These are phyloP conservation scores for Cuculus canorus DNA, from an alignment of 2,797 vertebrate genomes.

Conservation along the genomic window DNA sequence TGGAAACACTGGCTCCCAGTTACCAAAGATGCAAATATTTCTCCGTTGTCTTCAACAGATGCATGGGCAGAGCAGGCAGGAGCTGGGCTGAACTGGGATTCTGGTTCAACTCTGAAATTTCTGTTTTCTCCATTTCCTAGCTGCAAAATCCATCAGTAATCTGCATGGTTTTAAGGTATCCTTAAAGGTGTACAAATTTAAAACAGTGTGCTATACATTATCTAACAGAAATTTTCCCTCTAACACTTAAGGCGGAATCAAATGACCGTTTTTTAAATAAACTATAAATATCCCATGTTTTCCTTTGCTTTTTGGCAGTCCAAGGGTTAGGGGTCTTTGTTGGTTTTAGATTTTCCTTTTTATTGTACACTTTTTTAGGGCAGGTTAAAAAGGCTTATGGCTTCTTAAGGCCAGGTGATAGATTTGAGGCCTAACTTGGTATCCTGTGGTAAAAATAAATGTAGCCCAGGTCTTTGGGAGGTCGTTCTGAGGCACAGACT, in stretches of 20 bases:
- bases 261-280: slow-evolving; percentile 74
- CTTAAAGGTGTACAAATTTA: slow-evolving; percentile 69
- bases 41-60: background rate
- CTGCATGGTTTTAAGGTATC: slow-evolving; percentile 38
- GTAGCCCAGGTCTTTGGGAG: slow-evolving; percentile 97
- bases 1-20: background rate
- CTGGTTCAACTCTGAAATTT: slow-evolving; percentile 4
- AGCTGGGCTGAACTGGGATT: background rate
- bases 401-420: slow-evolving; percentile 75
- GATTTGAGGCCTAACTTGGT: slow-evolving; percentile 83
- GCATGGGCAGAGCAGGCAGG: background rate
- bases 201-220: slow-evolving; percentile 67
- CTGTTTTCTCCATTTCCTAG: background rate
- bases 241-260: slow-evolving; percentile 70
- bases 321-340: slow-evolving; percentile 75
- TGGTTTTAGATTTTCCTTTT: slow-evolving; percentile 45
- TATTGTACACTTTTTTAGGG: slow-evolving; percentile 68
- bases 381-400: slow-evolving; percentile 78
- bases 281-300: slow-evolving; percentile 75
- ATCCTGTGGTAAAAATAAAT: slow-evolving; percentile 97
- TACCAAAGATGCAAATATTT: background rate
- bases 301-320: slow-evolving; percentile 69
- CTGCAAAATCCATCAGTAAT: slow-evolving; percentile 47
- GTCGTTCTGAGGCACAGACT: slow-evolving; percentile 96
- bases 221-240: slow-evolving; percentile 69